Evolutionary conservation across 2,888 invertebrate species (phyloP), one percentile per base, ranked within the genome.

Genomic region (Noctua comes): DNA sequence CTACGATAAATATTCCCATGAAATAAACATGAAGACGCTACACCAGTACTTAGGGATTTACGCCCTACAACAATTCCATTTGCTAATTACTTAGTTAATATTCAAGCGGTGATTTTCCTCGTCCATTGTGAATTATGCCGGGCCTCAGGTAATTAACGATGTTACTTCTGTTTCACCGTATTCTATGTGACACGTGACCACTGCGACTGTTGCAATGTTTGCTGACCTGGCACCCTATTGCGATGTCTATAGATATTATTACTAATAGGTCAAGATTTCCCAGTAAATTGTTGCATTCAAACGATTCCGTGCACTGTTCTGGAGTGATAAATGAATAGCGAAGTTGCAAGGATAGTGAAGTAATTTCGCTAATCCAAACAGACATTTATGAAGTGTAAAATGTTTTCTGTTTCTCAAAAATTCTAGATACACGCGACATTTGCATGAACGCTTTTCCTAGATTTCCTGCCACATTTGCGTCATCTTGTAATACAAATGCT

Each of bases 51-150:
- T 66, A 74, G 65, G 73, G 66, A 80, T 79, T 74, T 88, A 83
- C 81, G 73, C 77, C 79, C 80, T 88, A 77, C 80, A 79, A 83
- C 79, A 79, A 82, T 84, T 83, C 80, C 82, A 89, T 88, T 87
- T 88, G 86, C 83, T 84, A 85, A 88, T 85, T 83, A 82, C 83
- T 85, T 84, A 80, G 69, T 88, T 85, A 83, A 83, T 85, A 90
- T 90, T 83, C 87, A 85, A 84, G 73, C 79, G 78, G 84, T 86
- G 85, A 89, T 86, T 89, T 90, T 88, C 82, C 90, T 88, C 69
- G 81, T 74, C 79, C 79, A 83, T 79, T 89, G 85, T 87, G 73
- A 87, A 80, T 89, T 85, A 86, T 86, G 75, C 73, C 64, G 69
- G 69, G 74, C 57, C 70, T 73, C 70, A 82, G 68, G 64, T 87